These are phyloP conservation scores for Tylochromis polylepis DNA, from an alignment of 2,113 vertebrate species.

Conservation along the genomic window DNA sequence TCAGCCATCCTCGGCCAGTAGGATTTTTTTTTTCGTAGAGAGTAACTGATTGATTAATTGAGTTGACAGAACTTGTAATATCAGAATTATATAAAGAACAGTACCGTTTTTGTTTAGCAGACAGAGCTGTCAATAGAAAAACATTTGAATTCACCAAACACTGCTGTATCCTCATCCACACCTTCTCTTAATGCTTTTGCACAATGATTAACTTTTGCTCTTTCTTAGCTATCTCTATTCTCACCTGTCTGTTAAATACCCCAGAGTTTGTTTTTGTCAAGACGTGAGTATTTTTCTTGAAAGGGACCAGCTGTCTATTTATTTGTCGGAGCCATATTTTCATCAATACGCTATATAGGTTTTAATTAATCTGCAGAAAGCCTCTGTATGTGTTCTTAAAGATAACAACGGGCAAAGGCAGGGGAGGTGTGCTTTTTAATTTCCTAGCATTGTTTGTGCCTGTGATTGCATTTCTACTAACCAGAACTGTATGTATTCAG, in stretches of 20 bases:
- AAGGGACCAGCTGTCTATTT: conserved; percentile 52
- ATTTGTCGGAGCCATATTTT: conserved; percentile 54
- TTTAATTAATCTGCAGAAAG: conserved; percentile 68
- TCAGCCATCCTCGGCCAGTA: background rate
- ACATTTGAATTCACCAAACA: conserved; percentile 27
- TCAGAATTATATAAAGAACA: background rate
- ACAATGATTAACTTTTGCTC: conserved; percentile 24
- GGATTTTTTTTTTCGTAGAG: background rate
- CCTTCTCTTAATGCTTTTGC: conserved; percentile 8
- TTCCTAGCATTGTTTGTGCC: conserved; percentile 43
- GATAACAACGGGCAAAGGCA: conserved; percentile 51
- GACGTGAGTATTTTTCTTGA: conserved; percentile 25
- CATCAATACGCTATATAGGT: conserved; percentile 53
- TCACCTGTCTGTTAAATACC: conserved; percentile 57
- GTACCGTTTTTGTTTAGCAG: background rate
- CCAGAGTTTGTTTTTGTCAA: conserved; percentile 47
- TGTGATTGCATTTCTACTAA: conserved; percentile 34
- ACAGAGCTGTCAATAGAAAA: background rate
- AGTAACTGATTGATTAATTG: background rate
- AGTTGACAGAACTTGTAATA: background rate
- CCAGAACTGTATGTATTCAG: background rate
- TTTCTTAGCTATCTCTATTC: conserved; percentile 49
- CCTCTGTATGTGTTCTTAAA: conserved; percentile 64
- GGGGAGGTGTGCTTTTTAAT: conserved; percentile 31
- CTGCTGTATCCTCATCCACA: background rate